Evolutionary conservation across 2,888 invertebrate genomes (phyloP), one percentile per base, ranked within the genome.

Genomic region (Harpalus rufipes): DNA sequence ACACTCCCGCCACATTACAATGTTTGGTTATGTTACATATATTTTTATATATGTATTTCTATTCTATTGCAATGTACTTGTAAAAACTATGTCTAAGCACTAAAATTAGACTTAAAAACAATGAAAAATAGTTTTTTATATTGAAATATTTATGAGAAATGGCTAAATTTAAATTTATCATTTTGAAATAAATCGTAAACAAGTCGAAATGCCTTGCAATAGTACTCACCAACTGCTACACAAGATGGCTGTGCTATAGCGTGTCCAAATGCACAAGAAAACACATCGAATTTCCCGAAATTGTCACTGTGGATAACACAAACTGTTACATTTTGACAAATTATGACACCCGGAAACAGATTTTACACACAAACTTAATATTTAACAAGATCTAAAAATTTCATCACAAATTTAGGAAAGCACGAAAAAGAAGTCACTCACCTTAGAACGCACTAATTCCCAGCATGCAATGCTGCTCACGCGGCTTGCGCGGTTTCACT

Each of bases 401-500:
- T 63, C 16, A 16, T 51, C 41, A 16, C 16, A 76, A 12, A 78
- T 78, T 65, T 84, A 78, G 84, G 65, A 84, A 78, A 84, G 78
- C 63, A 78, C 63, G 44, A 78, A 84, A 84, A 84, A 84, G 84
- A 84, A 78, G 78, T 76, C 84, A 85, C 79, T 85, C 58, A 85
- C 85, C 85, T 79, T 68, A 85, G 85, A 85, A 85, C 85, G 85
- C 85, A 85, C 85, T 83, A 79, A 79, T 79, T 56, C 79, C 68
- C 84, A 79, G 68, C n/a, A 72, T 80, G 80, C 85, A 72, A 16
- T n/a, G 68, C 68, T 18, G 32, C 12, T 63, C 21, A 72, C 12
- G 72, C 78, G 84, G 44, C 16, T 65, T 78, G 63, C 25, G 84
- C 41, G 56, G 78, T 25, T 25, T 58, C 78, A 58, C n/a, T 7